Percentiles rank a stretch among this genome's conserved stretches.
Evolutionary conservation across 64 coral and sea anemone species (phyloP).

Genomic region (Trachythela sp.): DNA sequence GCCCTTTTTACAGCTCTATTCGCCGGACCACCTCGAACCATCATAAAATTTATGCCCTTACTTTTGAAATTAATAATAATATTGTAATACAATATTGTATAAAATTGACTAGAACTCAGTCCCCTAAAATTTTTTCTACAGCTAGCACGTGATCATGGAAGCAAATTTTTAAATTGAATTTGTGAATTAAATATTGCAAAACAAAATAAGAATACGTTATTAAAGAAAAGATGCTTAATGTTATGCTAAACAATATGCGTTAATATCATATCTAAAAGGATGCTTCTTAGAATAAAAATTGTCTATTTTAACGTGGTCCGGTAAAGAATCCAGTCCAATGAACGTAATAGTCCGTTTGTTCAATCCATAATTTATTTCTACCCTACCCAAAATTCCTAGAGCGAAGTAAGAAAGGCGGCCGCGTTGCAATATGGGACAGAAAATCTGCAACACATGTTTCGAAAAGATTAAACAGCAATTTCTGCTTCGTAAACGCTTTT

Average conservation of each 20-base stretch:
- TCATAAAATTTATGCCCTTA: conserved; percentile 9
- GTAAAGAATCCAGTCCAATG: background rate
- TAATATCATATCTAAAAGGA: no score
- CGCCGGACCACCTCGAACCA: conserved; percentile 88
- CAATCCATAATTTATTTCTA: background rate
- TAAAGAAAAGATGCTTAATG: no score
- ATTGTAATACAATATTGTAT: background rate
- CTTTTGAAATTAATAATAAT: background rate
- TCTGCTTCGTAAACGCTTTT: background rate
- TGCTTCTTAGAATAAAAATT: background rate
- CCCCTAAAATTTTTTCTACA: background rate
- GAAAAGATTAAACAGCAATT: background rate
- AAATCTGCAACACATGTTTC: conserved; percentile 3
- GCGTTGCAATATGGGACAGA: background rate
- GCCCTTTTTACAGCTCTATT: conserved; percentile 73
- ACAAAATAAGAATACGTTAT: background rate
- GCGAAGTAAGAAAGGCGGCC: background rate
- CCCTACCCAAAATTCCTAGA: background rate
- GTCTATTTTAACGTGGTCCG: background rate
- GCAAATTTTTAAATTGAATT: background rate
- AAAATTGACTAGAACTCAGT: background rate
- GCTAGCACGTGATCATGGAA: background rate
- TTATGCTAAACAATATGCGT: no score
- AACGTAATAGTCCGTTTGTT: background rate
- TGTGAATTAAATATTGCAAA: background rate